A percentile compares a stretch with the other conserved stretches of the same genome.
phyloP scores from a whole-genome alignment of 2,113 vertebrate species.

The Tetrao urogallus region DNA sequence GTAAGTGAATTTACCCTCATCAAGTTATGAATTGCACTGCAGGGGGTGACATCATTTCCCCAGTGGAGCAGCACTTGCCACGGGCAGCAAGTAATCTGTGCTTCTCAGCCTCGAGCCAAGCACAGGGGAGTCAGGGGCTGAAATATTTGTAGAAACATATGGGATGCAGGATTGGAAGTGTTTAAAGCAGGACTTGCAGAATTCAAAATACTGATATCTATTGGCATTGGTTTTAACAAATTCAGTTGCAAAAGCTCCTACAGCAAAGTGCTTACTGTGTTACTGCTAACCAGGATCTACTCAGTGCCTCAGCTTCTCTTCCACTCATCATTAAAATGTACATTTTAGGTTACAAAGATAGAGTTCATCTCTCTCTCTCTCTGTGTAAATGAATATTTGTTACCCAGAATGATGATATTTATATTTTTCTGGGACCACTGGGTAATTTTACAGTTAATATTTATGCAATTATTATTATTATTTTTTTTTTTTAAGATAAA shows the following conservation, averaged over 20 bases:
- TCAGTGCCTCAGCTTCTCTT: not conserved
- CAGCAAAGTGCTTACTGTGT: not conserved
- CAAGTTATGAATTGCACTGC: slow-evolving; percentile 13
- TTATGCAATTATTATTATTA: not conserved
- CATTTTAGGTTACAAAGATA: not conserved
- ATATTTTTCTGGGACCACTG: not conserved
- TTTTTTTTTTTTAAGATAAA: not conserved
- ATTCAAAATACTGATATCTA: not conserved
- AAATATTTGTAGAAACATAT: slow-evolving; percentile 14
- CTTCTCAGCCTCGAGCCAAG: not conserved
- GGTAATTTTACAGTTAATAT: not conserved
- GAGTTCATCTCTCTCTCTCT: not conserved
- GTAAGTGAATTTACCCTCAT: slow-evolving; percentile 48
- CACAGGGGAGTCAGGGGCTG: not conserved
- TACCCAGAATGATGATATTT: not conserved
- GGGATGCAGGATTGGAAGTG: not conserved
- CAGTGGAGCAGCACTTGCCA: slow-evolving; percentile 12
- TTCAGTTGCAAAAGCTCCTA: not conserved
- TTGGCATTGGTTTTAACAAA: not conserved
- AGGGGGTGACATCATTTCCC: not conserved
- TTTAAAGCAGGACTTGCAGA: not conserved
- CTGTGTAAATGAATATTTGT: not conserved
- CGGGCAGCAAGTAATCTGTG: not conserved
- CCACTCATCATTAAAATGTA: not conserved
- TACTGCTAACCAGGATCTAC: not conserved